These are phyloP conservation scores for Penaeus chinensis DNA, from an alignment of 1,140 invertebrate species.

Conservation along the genomic window DNA sequence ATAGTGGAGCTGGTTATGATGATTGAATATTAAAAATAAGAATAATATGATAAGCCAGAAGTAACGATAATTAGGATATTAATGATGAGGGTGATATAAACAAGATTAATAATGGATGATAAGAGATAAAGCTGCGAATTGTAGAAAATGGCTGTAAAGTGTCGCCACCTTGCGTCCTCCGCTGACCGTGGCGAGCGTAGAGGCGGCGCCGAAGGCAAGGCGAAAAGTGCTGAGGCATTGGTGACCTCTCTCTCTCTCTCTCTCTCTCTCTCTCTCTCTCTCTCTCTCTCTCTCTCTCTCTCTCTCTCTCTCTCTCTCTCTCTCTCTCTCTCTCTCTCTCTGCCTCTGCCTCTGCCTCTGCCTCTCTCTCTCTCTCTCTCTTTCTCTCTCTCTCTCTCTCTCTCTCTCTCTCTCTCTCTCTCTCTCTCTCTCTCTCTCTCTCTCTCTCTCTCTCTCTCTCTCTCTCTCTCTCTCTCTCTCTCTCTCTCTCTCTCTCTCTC, in stretches of 20 bases:
- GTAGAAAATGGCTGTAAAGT: no score
- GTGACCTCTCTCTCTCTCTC: conserved; percentile 8
- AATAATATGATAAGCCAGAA: no score
- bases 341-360: no score
- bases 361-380: background rate
- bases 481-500: background rate
- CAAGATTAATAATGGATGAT: no score
- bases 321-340: conserved; percentile 24
- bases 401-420: background rate
- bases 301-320: conserved; percentile 24
- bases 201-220: no score
- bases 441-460: background rate
- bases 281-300: background rate
- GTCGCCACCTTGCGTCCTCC: no score
- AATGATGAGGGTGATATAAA: no score
- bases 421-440: background rate
- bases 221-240: background rate
- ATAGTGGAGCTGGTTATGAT: no score
- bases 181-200: no score
- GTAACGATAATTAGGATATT: no score
- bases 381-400: background rate
- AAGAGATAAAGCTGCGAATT: no score
- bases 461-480: background rate
- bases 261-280: background rate
- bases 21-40: no score